Conservation (phyloP, 2,888 invertebrate genomes). For the Pocota personata region DNA sequence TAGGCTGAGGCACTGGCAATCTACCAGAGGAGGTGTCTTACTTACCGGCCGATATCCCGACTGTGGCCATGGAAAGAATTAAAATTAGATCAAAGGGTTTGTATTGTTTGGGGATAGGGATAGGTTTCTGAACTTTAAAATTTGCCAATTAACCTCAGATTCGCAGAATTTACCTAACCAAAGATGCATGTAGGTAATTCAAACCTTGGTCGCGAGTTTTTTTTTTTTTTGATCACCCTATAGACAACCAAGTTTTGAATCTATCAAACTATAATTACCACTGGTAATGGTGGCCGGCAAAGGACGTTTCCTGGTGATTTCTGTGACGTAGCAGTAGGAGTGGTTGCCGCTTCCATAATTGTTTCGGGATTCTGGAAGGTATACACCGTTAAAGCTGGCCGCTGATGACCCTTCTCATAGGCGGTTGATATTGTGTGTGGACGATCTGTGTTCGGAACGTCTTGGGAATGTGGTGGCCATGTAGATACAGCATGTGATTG, state of each 20-base stretch:
- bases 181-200: background rate
- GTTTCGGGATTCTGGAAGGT: constrained; percentile 92
- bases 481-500: constrained; percentile 83
- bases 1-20: constrained; percentile 37
- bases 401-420: constrained; percentile 93
- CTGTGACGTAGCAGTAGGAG: constrained; percentile 79
- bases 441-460: constrained; percentile 87
- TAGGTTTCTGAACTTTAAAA: background rate
- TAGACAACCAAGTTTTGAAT: background rate
- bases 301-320: constrained; percentile 84
- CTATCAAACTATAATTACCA: constrained; percentile 84
- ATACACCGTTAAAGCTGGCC: constrained; percentile 93
- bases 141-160: constrained; percentile 37
- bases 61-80: constrained; percentile 65
- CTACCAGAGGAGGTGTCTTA: constrained; percentile 40
- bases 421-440: constrained; percentile 97
- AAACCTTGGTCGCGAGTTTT: background rate
- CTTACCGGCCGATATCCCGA: constrained; percentile 73
- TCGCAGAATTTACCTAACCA: background rate
- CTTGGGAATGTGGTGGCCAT: constrained; percentile 83
- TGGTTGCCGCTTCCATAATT: constrained; percentile 78
- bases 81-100: constrained; percentile 62
- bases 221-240: too few relatives aligned
- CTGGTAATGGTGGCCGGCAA: constrained; percentile 88
- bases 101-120: constrained; percentile 21